Base-by-base conservation (phyloP, 1,140 invertebrate species). In the Chironomus tepperi region DNA sequence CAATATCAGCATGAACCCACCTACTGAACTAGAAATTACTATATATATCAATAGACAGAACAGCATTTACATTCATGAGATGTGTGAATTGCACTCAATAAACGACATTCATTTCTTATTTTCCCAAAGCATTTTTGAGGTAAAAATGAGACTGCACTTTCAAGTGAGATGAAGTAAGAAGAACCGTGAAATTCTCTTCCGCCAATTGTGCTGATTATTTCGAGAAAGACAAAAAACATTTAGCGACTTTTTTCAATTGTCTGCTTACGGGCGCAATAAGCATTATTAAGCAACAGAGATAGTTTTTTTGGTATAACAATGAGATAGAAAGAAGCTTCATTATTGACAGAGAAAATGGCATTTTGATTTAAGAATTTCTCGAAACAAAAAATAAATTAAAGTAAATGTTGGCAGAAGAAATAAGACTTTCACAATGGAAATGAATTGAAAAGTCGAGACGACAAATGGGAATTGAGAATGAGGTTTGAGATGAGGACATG, bases 81-180 rank as follows among this genome's bases (percentile, higher is more conserved):
- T 57, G 47, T 57, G 47, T 57, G 47, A 57, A 57, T 57, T 57
- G 47, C 47, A 57, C 47, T 57, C 47, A 57, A 57, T 57, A 57
- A 57, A 57, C 24, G 24, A 34, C 24, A 34, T 34, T 34, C 24
- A 34, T 34, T 15, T 57, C 15, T 34, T 34, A 34, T 34, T 57
- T 57, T 57, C 47, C 47, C 47, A 57, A 57, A n/a, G n/a, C 47
- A 15, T 15, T 12, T 12, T 57, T 5, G 24, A 34, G 24, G 24
- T 34, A 34, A 34, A 34, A 34, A 34, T 34, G 24, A n/a, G n/a
- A 57, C 47, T 57, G 47, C 47, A 57, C n/a, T 57, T 57, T 57
- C n/a, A 5, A n/a, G 12, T 57, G 47, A 12, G 12, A n/a, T 57
- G 47, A 57, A 57, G 47, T 1, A 57, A 57, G n/a, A n/a, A 57